Evolutionary conservation across 1,140 invertebrate species (phyloP).

Genomic region (Aricia agestis): DNA sequence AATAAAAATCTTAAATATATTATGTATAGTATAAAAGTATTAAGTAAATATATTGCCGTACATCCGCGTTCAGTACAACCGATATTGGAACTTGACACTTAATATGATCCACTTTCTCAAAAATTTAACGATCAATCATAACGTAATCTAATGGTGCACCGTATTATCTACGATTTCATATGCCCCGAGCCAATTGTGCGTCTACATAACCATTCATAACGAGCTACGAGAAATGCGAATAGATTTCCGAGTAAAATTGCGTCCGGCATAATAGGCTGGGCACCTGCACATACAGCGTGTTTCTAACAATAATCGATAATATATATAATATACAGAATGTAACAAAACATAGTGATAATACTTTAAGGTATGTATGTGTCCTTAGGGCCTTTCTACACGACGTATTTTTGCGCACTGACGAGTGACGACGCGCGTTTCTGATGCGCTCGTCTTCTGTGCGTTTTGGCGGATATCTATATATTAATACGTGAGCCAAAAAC

Average conservation of each 20-base stretch:
- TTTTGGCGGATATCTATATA: too few relatives aligned
- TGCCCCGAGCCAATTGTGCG: background rate
- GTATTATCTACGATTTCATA: background rate
- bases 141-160: background rate
- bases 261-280: background rate
- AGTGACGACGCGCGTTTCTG: too few relatives aligned
- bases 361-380: too few relatives aligned
- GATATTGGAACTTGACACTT: background rate
- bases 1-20: too few relatives aligned
- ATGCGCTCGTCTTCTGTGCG: too few relatives aligned
- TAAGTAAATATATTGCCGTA: too few relatives aligned
- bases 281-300: background rate
- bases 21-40: too few relatives aligned
- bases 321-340: too few relatives aligned
- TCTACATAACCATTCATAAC: constrained; percentile 4
- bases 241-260: constrained; percentile 11
- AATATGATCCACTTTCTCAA: constrained; percentile 6
- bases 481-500: too few relatives aligned
- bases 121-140: constrained; percentile 12
- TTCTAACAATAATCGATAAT: background rate
- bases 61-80: background rate
- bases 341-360: too few relatives aligned
- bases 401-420: too few relatives aligned
- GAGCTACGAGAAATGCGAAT: background rate
- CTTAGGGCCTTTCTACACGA: too few relatives aligned